Evolutionary conservation across 2,888 invertebrate genomes (phyloP), one percentile per base, ranked within the genome.

Genomic region (Zygothrica quintamaculata): DNA sequence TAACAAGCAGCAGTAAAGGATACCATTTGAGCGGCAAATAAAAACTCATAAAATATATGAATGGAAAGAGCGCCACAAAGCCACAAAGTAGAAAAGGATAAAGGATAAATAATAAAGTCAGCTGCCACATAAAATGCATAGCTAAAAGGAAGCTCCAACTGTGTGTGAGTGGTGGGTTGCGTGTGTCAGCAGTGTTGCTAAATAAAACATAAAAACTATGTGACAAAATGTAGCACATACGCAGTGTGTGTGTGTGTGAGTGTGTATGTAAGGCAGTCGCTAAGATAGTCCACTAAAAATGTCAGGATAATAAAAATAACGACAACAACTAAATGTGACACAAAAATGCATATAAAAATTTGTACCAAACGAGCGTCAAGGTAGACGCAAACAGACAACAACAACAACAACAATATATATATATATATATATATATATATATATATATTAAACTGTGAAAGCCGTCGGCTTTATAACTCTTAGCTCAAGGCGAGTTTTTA

Each of bases 191-290:
- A 25, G 43, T 37, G 16, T 56, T 50, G 48, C 67, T 74, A 81
- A 87, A 87, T 87, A 87, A 84, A 87, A 87, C 78, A 84, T 74
- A 84, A 84, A 82, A 87, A 84, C 68, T 81, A 87, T 81, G 87
- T 87, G 87, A 84, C 71, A 81, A 80, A 74, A 70, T 70, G 70
- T 46, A 56, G 60, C 57, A 69, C 51, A 77, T 61, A 75, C 71
- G 74, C 57, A n/a, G n/a, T n/a, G n/a, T n/a, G n/a, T n/a, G n/a
- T n/a, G n/a, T n/a, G n/a, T n/a, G n/a, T n/a, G n/a, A n/a, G n/a
- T n/a, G n/a, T n/a, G n/a, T n/a, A n/a, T n/a, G n/a, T n/a, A n/a
- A n/a, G n/a, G n/a, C n/a, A 33, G 33, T 33, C 39, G 34, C 40
- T 37, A 55, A 44, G 52, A 46, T 43, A 74, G 61, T 65, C 65